Conservation (phyloP, 2,888 invertebrate genomes). For the Agrotis exclamationis region DNA sequence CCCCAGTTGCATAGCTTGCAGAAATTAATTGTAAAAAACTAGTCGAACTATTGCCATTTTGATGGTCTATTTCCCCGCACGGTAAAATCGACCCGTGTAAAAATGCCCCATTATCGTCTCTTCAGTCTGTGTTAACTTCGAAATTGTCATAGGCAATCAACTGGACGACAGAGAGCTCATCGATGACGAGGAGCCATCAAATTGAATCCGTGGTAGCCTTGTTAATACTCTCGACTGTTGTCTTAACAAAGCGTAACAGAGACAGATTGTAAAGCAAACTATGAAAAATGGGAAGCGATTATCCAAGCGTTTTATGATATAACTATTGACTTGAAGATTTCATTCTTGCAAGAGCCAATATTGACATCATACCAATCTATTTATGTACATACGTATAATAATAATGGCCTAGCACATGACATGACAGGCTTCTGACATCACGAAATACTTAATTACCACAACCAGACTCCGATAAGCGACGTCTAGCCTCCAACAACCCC, state of each 20-base stretch:
- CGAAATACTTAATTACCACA: neutral
- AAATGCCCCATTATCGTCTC: neutral
- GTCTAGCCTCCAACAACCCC: neutral
- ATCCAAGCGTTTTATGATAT: neutral
- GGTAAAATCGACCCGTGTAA: too few species aligned
- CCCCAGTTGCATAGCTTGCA: too few species aligned
- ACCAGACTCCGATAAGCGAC: neutral
- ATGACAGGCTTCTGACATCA: neutral
- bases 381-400: too few species aligned
- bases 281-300: neutral
- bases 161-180: neutral
- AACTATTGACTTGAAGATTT: neutral
- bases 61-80: too few species aligned
- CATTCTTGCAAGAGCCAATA: neutral
- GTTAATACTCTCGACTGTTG: neutral
- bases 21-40: too few species aligned
- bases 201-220: too few species aligned
- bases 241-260: neutral
- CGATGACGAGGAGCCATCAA: neutral
- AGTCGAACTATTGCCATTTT: too few species aligned
- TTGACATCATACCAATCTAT: neutral
- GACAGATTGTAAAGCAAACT: neutral
- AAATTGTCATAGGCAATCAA: neutral
- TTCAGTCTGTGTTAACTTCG: neutral
- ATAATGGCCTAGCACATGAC: too few species aligned